These are phyloP conservation scores for Trididemnum clinides DNA, from an alignment of 23 tunicate genomes.

Conservation along the genomic window DNA sequence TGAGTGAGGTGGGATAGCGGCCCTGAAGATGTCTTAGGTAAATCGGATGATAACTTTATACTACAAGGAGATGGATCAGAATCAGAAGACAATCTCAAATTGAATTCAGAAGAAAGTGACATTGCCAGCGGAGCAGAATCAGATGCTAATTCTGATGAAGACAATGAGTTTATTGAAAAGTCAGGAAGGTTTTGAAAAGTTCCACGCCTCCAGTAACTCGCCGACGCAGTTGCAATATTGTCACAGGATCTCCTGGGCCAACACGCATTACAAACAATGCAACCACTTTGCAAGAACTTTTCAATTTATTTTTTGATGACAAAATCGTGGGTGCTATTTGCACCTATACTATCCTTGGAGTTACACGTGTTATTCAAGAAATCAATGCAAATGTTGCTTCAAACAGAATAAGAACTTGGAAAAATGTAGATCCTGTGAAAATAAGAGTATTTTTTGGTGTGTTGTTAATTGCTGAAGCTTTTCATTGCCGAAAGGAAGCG, in stretches of 20 bases:
- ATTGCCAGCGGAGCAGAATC: slow-evolving; percentile 1
- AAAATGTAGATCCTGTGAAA: slow-evolving; percentile 25
- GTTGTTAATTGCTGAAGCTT: slow-evolving; percentile 9
- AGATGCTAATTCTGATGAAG: not conserved
- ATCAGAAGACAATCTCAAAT: no score
- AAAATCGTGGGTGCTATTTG: slow-evolving; percentile 1
- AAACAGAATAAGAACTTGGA: slow-evolving; percentile 1
- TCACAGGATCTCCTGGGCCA: slow-evolving; percentile 25
- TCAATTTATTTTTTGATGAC: slow-evolving; percentile 6
- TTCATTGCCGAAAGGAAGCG: slow-evolving; percentile 21
- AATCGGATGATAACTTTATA: no score
- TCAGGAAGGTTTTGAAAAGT: not conserved
- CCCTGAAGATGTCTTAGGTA: no score
- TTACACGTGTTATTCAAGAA: slow-evolving; percentile 16
- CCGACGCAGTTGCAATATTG: slow-evolving; percentile 14
- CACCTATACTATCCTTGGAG: slow-evolving; percentile 10
- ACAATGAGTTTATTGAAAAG: not conserved
- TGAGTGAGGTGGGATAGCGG: no score
- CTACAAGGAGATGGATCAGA: no score
- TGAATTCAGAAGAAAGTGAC: slow-evolving; percentile 2
- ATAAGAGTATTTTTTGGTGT: slow-evolving; percentile 29
- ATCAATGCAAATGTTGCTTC: not conserved
- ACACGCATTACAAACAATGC: slow-evolving; percentile 18
- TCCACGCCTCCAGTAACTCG: slow-evolving; percentile 19
- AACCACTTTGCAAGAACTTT: slow-evolving; percentile 1